Percentiles rank a stretch among this genome's conserved stretches.
Conservation (phyloP, 2,113 vertebrate species). For the Felis chaus region DNA sequence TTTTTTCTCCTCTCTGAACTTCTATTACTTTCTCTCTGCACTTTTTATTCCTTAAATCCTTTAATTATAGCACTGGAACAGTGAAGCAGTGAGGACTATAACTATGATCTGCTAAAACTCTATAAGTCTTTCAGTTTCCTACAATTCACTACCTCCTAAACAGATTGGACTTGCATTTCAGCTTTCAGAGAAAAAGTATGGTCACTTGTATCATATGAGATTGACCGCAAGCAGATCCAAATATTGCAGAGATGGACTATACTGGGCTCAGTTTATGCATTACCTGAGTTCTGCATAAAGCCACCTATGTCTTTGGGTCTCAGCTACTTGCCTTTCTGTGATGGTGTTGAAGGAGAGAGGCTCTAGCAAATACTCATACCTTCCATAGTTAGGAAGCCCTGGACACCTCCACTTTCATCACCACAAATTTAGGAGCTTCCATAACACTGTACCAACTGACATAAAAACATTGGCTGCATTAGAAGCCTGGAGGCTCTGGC, state of each 20-base stretch:
- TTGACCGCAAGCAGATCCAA: not conserved
- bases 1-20: not conserved
- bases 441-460: not conserved
- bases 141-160: not conserved
- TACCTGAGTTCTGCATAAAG: not conserved
- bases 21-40: not conserved
- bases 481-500: not conserved
- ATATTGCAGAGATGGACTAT: not conserved
- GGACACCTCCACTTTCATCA: not conserved
- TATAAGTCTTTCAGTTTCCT: not conserved
- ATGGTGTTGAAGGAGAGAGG: not conserved
- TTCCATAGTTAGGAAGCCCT: not conserved
- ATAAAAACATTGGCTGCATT: not conserved
- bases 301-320: not conserved
- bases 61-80: not conserved
- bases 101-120: not conserved
- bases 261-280: not conserved
- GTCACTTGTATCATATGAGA: not conserved
- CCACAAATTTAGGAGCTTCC: not conserved
- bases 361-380: not conserved
- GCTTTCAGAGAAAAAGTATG: not conserved
- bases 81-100: not conserved
- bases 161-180: not conserved
- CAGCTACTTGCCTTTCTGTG: not conserved
- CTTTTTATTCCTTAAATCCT: slow-evolving; percentile 15